Evolutionary conservation across 2,113 vertebrate genomes (phyloP), one percentile per base, ranked within the genome.

Genomic region (Osmerus eperlanus): DNA sequence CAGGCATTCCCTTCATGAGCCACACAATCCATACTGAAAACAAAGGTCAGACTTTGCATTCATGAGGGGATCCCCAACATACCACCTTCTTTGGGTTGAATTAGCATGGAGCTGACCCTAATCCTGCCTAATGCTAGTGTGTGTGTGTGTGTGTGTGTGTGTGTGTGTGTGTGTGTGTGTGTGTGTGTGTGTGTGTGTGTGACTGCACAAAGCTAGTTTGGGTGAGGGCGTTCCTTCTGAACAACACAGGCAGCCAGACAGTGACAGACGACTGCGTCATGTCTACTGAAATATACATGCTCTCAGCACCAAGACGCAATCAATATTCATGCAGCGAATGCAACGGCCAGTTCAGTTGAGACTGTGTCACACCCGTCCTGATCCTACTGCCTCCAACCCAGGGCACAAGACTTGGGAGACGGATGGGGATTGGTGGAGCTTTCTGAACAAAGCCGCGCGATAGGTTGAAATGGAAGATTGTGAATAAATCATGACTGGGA

Each of bases 221-320:
- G 0, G 56, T 59, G 2, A 21, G 21, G 15, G 68, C 28, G 60
- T 3, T 28, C 55, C 63, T 56, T 15, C 4, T 2, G 2, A 12
- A 29, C 68, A 53, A 36, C 72, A 72, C 72, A 81, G 78, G 86
- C 80, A 77, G 59, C 73, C 81, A 82, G 81, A 84, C 71, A 9
- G 58, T 64, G 54, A 18, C 73, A 21, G 51, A 80, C 87, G 80
- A 80, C 64, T 69, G 32, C 64, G 65, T 29, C 41, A 72, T 67
- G 69, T 59, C 47, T 65, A 68, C 78, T 84, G 51, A 87, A 83
- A 84, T 83, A 87, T 83, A 82, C 77, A 86, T 83, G 79, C 19
- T 77, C 2, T 51, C 60, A 25, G 4, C 61, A 68, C 68, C 53
- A 61, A 75, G 74, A 76, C 29, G 41, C 65, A 71, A 84, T 88